Conservation (phyloP, 2,888 invertebrate genomes). For the Limnephilus auricula region DNA sequence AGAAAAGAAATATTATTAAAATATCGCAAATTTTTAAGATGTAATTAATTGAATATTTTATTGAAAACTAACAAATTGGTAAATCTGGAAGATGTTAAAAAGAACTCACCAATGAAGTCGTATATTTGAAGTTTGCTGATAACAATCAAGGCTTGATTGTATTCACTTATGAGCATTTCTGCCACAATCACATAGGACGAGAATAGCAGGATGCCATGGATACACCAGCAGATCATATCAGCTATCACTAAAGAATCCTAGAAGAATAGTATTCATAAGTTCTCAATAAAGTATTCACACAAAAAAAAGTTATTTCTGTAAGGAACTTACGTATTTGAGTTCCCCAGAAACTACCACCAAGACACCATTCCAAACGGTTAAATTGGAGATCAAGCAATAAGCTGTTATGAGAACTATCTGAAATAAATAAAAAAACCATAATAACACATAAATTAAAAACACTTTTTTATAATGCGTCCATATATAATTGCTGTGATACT, state of each 20-base stretch:
- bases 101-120: neutral
- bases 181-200: neutral
- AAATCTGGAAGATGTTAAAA: neutral
- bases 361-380: neutral
- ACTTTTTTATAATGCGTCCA: too few species aligned
- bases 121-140: slow-evolving; percentile 15
- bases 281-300: neutral
- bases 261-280: neutral
- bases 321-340: neutral
- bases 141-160: neutral
- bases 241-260: neutral
- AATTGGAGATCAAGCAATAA: neutral
- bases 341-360: neutral
- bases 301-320: neutral
- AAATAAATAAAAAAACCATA: neutral
- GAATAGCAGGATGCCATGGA: neutral
- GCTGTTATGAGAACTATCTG: neutral
- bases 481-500: too few species aligned
- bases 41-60: too few species aligned
- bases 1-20: too few species aligned
- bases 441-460: too few species aligned
- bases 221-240: neutral
- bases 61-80: too few species aligned
- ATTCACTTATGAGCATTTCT: neutral
- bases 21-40: too few species aligned